Conservation (phyloP, 2,113 vertebrate genomes). For the Natator depressus region DNA sequence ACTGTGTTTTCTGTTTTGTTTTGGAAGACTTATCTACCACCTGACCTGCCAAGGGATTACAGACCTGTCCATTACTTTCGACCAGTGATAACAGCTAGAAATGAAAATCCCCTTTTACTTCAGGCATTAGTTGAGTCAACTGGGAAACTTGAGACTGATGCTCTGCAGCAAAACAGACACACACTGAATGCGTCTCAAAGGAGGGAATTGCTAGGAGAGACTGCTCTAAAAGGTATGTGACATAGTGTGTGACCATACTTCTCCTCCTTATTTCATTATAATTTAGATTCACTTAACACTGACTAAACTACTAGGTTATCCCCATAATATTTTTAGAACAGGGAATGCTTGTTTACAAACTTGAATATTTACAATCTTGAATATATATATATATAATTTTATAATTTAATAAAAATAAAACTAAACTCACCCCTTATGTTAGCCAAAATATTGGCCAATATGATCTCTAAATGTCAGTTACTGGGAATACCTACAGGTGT, state of each 20-base stretch:
- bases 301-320: not conserved
- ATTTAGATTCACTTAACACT: not conserved
- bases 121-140: conserved; percentile 80
- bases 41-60: conserved; percentile 85
- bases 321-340: not conserved
- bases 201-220: conserved; percentile 86
- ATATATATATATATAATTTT: not conserved
- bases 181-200: conserved; percentile 86
- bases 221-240: conserved; percentile 79
- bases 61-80: conserved; percentile 88
- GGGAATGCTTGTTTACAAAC: not conserved
- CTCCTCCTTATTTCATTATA: not conserved
- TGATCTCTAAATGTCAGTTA: not conserved
- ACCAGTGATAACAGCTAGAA: conserved; percentile 73
- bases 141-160: conserved; percentile 79
- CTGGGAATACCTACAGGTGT: not conserved
- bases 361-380: not conserved
- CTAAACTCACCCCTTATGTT: not conserved
- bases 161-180: conserved; percentile 78
- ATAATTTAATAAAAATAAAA: not conserved
- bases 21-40: conserved; percentile 86
- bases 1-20: not conserved
- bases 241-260: rapidly evolving
- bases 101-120: conserved; percentile 76
- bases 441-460: not conserved